phyloP scores from a whole-genome alignment of 2,888 invertebrate genomes.

The Brenthis daphne region DNA sequence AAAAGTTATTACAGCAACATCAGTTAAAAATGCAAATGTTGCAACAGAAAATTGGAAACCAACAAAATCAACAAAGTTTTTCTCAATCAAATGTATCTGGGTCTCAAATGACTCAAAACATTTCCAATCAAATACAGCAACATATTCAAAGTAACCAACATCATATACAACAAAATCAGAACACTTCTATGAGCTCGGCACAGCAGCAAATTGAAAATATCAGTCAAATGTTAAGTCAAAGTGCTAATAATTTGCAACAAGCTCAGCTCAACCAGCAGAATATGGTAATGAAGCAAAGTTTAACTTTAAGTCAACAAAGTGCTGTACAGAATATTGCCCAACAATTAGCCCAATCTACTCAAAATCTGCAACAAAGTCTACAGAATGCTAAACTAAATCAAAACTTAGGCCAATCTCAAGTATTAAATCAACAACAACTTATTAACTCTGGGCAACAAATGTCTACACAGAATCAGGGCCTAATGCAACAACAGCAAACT shows the following conservation, averaged over 20 bases:
- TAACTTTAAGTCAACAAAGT: slow-evolving; percentile 71
- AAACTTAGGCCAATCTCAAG: slow-evolving; percentile 69
- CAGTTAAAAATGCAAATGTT: slow-evolving; percentile 80
- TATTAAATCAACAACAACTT: slow-evolving; percentile 72
- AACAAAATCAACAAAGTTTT: slow-evolving; percentile 56
- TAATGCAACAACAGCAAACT: slow-evolving; percentile 74
- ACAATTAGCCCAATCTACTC: slow-evolving; percentile 72
- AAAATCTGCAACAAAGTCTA: slow-evolving; percentile 64
- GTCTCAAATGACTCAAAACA: slow-evolving; percentile 71
- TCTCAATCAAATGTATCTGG: slow-evolving; percentile 71
- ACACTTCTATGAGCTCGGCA: slow-evolving; percentile 80
- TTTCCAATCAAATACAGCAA: slow-evolving; percentile 69
- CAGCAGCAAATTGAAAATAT: slow-evolving; percentile 84
- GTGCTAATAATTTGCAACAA: slow-evolving; percentile 75
- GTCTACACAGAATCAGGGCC: slow-evolving; percentile 64
- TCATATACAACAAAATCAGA: slow-evolving; percentile 67
- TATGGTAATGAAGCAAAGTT: slow-evolving; percentile 71
- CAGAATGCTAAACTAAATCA: slow-evolving; percentile 78
- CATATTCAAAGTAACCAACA: slow-evolving; percentile 70
- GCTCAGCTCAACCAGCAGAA: slow-evolving; percentile 72
- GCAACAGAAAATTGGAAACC: slow-evolving; percentile 48
- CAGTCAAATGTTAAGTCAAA: slow-evolving; percentile 80
- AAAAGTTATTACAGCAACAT: slow-evolving; percentile 82
- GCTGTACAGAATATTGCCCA: slow-evolving; percentile 77
- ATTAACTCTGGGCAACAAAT: slow-evolving; percentile 78